Base-by-base conservation (phyloP, 2,888 invertebrate species). In the Tineola bisselliella region DNA sequence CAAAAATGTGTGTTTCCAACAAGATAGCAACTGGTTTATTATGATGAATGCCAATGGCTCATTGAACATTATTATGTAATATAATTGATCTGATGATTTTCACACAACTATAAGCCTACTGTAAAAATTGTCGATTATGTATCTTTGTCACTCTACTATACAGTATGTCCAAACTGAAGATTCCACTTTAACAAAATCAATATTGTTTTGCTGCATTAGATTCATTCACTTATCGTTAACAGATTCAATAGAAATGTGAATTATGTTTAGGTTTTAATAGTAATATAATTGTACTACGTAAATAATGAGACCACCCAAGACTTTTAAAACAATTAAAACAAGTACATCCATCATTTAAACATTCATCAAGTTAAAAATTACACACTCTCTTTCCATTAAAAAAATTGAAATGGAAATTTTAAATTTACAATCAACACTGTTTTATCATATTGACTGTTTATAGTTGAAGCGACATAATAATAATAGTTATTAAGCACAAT, bases 1-100 rank as follows among this genome's bases (percentile, higher is more conserved):
- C 17, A 58, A 58, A 58, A 58, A 58, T 58, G 58, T 58, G 54
- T 54, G 54, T 25, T 54, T 54, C 11, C 17, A 54, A 17, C 52
- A 52, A 52, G 54, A 8, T 19, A 18, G 25, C 54, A 54, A 54
- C 54, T 54, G 54, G 54, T 54, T 54, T 54, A 25, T 54, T 25
- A 54, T 54, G 54, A 54, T 25, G 25, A 15, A 25, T 25, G 12
- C 19, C 19, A 8, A 54, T 3, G 25, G 54, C 54, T 54, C 25
- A 44, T 48, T 18, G 48, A 13, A 48, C 15, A 18, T 48, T 54
- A 54, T 54, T 18, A 54, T 54, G 54, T 25, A 54, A 54, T 18
- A 54, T 54, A 54, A 25, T 25, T 25, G 54, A 25, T 54, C 54
- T 3, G 25, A 48, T 43, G 43, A 43, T 43, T 8, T 43, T 43